These are phyloP conservation scores for Dipodomys spectabilis DNA, from an alignment of 2,113 vertebrate genomes.

Conservation along the genomic window DNA sequence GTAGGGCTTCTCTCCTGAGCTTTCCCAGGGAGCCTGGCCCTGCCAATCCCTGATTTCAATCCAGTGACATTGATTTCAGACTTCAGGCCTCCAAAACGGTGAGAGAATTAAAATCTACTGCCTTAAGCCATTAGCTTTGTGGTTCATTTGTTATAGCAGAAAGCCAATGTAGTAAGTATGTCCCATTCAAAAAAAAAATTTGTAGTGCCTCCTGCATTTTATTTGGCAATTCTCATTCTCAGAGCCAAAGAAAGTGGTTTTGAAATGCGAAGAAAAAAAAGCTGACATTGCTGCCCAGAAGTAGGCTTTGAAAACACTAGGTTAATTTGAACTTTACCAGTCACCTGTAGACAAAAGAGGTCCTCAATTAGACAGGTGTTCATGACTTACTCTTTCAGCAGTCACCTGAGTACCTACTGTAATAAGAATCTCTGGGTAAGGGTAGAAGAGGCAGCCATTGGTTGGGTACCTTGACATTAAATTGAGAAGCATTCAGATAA, in stretches of 20 bases:
- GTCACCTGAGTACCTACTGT: constrained; percentile 12
- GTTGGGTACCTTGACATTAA: not conserved
- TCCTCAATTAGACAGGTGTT: constrained; percentile 38
- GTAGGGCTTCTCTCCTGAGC: not conserved
- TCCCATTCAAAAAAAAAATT: not conserved
- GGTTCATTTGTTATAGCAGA: not conserved
- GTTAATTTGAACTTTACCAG: not conserved
- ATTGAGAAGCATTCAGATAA: not conserved
- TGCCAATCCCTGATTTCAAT: not conserved
- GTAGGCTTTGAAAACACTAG: not conserved
- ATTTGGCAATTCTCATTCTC: not conserved
- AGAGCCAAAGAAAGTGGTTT: constrained; percentile 43
- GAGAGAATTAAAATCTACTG: not conserved
- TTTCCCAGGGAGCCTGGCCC: not conserved
- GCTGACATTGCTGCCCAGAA: not conserved
- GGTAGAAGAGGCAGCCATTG: not conserved
- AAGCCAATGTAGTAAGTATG: not conserved
- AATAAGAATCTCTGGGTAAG: not conserved
- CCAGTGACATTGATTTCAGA: not conserved
- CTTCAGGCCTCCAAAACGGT: not conserved
- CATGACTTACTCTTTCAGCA: constrained; percentile 41
- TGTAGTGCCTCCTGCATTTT: constrained; percentile 8
- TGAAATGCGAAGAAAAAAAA: constrained; percentile 16
- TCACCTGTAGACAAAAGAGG: constrained; percentile 11
- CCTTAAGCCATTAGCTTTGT: not conserved